These are phyloP conservation scores for Hylaeus volcanicus DNA, from an alignment of 1,140 invertebrate species.

Conservation along the genomic window DNA sequence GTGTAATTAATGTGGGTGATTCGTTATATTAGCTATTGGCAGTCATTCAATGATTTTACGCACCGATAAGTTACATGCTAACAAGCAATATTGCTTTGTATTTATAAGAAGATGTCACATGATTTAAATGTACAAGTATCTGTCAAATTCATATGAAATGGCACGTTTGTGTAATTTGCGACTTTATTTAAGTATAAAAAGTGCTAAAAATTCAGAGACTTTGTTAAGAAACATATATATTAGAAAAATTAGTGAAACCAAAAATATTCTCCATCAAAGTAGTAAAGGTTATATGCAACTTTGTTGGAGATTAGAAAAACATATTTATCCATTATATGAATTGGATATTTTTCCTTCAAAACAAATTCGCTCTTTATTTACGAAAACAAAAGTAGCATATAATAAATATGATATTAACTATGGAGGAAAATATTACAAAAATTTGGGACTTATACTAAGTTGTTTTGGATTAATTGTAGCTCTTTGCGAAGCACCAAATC, in stretches of 20 bases:
- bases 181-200: constrained; percentile 36
- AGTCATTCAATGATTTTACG: constrained; percentile 16
- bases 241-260: background rate
- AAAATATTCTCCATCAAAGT: background rate
- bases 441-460: constrained; percentile 55
- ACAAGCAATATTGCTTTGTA: background rate
- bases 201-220: constrained; percentile 4
- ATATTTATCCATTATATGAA: constrained; percentile 38
- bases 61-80: background rate
- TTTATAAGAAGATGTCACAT: constrained; percentile 3
- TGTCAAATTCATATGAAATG: constrained; percentile 51
- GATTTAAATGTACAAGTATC: background rate
- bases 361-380: background rate
- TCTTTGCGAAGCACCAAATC: constrained; percentile 58
- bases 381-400: constrained; percentile 7
- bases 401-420: constrained; percentile 12
- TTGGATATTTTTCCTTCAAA: constrained; percentile 25
- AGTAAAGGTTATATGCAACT: constrained; percentile 62
- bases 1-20: background rate
- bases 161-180: constrained; percentile 55
- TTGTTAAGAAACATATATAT: constrained; percentile 24
- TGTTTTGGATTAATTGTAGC: constrained; percentile 61
- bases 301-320: constrained; percentile 2
- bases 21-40: constrained; percentile 3
- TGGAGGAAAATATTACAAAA: constrained; percentile 23